These are phyloP conservation scores for Hyppa rectilinea DNA, from an alignment of 2,888 invertebrate genomes.

Conservation along the genomic window DNA sequence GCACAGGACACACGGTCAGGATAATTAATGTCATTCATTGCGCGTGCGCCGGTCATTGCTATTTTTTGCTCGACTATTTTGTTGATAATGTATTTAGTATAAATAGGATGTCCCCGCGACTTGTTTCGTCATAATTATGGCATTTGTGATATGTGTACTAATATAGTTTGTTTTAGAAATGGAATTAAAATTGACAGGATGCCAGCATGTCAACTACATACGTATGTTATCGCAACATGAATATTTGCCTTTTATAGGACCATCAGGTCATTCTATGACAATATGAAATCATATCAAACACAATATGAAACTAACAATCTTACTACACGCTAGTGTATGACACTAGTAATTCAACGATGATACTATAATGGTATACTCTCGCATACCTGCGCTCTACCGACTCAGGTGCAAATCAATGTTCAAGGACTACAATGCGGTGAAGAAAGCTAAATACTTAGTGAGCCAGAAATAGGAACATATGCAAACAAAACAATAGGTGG, in stretches of 20 bases:
- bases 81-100: constrained; percentile 30
- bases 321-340: neutral
- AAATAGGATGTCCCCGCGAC: constrained; percentile 36
- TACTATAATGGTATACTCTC: neutral
- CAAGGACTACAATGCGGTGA: constrained; percentile 7
- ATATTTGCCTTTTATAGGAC: neutral
- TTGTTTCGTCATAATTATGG: constrained; percentile 29
- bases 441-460: constrained; percentile 27
- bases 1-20: constrained; percentile 71
- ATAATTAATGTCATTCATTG: constrained; percentile 74
- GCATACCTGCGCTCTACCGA: neutral
- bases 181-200: constrained; percentile 29
- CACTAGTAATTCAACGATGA: neutral
- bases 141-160: constrained; percentile 20
- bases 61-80: constrained; percentile 61
- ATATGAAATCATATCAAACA: no score
- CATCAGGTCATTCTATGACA: neutral
- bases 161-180: constrained; percentile 31
- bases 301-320: neutral
- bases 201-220: constrained; percentile 34
- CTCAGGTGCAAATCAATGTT: constrained; percentile 19
- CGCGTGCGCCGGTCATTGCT: constrained; percentile 63
- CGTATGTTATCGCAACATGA: neutral
- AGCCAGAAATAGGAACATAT: constrained; percentile 25
- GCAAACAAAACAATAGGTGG: constrained; percentile 37